phyloP scores from a whole-genome alignment of 2,888 invertebrate species.

The Bombyx huttoni region DNA sequence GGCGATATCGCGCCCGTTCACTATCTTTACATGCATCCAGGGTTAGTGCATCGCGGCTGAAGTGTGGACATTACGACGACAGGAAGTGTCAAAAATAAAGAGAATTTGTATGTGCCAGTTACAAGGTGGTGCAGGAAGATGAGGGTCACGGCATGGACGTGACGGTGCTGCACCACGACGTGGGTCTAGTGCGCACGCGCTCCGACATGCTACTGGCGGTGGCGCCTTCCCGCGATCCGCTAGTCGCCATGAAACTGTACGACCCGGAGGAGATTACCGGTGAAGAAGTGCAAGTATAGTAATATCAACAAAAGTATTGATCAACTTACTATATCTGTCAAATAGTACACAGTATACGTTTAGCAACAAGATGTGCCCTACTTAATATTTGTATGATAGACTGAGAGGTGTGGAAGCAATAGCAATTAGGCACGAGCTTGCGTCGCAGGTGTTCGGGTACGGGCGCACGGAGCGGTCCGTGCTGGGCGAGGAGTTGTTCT shows the following conservation, averaged over 20 bases:
- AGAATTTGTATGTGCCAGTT: conserved; percentile 19
- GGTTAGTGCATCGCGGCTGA: conserved; percentile 16
- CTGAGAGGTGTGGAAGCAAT: too few relatives aligned
- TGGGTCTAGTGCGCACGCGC: conserved; percentile 47
- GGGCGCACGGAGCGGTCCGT: conserved; percentile 36
- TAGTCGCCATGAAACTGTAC: conserved; percentile 20
- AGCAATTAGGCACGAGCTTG: background rate
- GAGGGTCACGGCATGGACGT: conserved; percentile 43
- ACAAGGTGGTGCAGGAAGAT: conserved; percentile 33
- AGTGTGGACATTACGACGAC: background rate
- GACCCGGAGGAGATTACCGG: conserved; percentile 19
- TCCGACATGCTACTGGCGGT: conserved; percentile 22
- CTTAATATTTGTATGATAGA: too few relatives aligned
- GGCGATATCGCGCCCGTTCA: conserved; percentile 29
- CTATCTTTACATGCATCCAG: conserved; percentile 43
- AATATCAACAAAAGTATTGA: background rate
- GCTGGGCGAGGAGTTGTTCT: conserved; percentile 37
- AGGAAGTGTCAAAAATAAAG: background rate
- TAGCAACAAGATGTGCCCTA: too few relatives aligned
- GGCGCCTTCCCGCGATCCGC: conserved; percentile 10
- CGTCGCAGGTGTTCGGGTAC: conserved; percentile 41
- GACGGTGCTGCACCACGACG: conserved; percentile 47
- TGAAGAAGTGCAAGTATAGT: conserved; percentile 26
- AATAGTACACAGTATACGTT: too few relatives aligned
- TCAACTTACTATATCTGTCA: too few relatives aligned